Base-by-base conservation (phyloP, 2,888 invertebrate species). In the Stratiomys singularior region DNA sequence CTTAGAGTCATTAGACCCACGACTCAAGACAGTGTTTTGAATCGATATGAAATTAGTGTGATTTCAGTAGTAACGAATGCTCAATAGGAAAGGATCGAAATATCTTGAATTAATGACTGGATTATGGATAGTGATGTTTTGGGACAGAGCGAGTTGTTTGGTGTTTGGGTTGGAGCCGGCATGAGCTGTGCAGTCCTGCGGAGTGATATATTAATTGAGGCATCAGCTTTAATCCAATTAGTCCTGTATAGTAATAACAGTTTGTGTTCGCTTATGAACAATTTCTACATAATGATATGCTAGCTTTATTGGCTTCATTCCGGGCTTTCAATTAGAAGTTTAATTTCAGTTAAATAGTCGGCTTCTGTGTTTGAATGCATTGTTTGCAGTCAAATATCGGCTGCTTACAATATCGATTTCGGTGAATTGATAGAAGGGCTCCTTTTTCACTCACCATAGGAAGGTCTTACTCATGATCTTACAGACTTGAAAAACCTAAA, bases 51-150 rank as follows among this genome's bases (percentile, higher is more conserved):
- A 67, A 69, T 69, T 69, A 69, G 69, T 69, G 69, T 69, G 47
- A 69, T 69, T 69, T 69, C 69, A 69, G 69, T 69, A 69, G 69
- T 69, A 69, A 69, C 46, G 47, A 69, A 69, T 47, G 69, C 46
- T 69, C 69, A 47, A 69, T 69, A 69, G 69, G 37, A 25, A 69
- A 69, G 47, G 69, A 69, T 46, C 69, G 69, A 47, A 25, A 25
- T 69, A 2, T 4, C 47, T 47, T 13, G 23, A 69, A 46, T 69
- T 69, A 69, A 69, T 69, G 69, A 69, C 47, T 23, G 23, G 18
- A 25, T 46, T 46, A 18, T 47, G 13, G 47, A 69, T 46, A 9
- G 46, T 44, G 37, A 69, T 69, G 69, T 9, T 25, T 25, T 21
- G 23, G n/a, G n/a, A 21, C 23, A 69, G 18, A 15, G 15, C 25